Percentiles rank a stretch among this genome's conserved stretches.
Evolutionary conservation across 2,888 invertebrate species (phyloP).

Genomic region (Branchipolynoe longqiensis): DNA sequence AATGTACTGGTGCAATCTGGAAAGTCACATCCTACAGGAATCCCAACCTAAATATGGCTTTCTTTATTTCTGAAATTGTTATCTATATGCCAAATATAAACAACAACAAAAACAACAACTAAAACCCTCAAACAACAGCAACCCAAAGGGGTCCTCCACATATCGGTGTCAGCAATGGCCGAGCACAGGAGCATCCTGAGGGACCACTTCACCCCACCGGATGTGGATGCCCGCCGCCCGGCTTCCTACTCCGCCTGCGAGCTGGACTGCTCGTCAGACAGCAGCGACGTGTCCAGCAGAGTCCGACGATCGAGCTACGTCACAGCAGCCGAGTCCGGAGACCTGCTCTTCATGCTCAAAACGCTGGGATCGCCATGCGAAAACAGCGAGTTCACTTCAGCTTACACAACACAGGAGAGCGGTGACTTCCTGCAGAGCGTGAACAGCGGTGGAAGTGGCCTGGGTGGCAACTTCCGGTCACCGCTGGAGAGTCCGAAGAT

Average conservation of each 20-base stretch:
- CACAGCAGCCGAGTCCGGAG: conserved; percentile 30
- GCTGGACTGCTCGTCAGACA: conserved; percentile 10
- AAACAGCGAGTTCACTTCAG: conserved; percentile 26
- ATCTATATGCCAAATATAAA: no score
- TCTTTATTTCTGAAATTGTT: no score
- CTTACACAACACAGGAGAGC: conserved; percentile 43
- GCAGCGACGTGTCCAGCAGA: conserved; percentile 3
- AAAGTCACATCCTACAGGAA: no score
- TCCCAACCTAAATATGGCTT: no score
- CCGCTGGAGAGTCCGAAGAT: background rate
- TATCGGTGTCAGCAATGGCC: no score
- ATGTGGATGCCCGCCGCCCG: background rate
- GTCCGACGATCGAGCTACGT: conserved; percentile 39
- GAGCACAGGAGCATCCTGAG: no score
- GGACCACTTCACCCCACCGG: background rate
- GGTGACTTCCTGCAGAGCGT: background rate
- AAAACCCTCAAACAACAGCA: no score
- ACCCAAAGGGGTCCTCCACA: no score
- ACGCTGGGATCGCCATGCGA: background rate
- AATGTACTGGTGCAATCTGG: no score
- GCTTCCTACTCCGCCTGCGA: conserved; percentile 31
- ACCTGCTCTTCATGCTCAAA: conserved; percentile 29
- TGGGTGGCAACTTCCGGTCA: background rate
- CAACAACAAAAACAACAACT: no score
- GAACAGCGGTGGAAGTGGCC: background rate